Evolutionary conservation across 2,113 vertebrate genomes (phyloP), one percentile per base, ranked within the genome.

Genomic region (Tautogolabrus adspersus): DNA sequence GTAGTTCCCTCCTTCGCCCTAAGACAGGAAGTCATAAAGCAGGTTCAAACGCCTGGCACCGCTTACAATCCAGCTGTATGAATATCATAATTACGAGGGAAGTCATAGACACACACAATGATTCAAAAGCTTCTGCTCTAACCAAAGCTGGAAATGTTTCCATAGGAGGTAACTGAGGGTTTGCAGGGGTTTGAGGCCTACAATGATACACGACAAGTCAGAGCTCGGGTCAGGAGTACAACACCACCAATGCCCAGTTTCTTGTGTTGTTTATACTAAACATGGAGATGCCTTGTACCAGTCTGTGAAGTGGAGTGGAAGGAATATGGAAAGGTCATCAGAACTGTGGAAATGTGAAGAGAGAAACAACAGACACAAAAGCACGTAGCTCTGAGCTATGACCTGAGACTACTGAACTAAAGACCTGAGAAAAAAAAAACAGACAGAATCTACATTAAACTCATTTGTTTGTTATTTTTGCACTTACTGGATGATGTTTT

Each of bases 1-100:
- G 58, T 63, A 59, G 60, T 46, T 83, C 66, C 68, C 82, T 74
- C 84, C 81, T 55, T 77, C 1, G 62, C 84, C 75, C 62, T 51
- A 72, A 81, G 88, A 88, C 84, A 82, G 88, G 90, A 92, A 92
- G 87, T 89, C 72, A 88, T 91, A 85, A 90, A 85, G 82, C 55
- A 65, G 74, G 60, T 88, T 91, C 84, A 92, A 92, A 90, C 12
- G 59, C 22, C 76, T 79, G 74, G 83, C 79, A 57, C 54, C 15
- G 37, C 62, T 74, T 65, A 60, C 13, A 8, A 52, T 21, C 16
- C 62, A 37, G 79, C 82, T 65, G 71, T 82, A 82, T 12, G 71
- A 85, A 77, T 37, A 26, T 64, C 64, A 19, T 16, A 58, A 68
- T 66, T 63, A 74, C 77, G 64, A 12, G 69, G 72, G 73, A 82